Evolutionary conservation across 2,797 vertebrate species (phyloP), one percentile per base, ranked within the genome.

Genomic region (Rhinogobio ventralis): DNA sequence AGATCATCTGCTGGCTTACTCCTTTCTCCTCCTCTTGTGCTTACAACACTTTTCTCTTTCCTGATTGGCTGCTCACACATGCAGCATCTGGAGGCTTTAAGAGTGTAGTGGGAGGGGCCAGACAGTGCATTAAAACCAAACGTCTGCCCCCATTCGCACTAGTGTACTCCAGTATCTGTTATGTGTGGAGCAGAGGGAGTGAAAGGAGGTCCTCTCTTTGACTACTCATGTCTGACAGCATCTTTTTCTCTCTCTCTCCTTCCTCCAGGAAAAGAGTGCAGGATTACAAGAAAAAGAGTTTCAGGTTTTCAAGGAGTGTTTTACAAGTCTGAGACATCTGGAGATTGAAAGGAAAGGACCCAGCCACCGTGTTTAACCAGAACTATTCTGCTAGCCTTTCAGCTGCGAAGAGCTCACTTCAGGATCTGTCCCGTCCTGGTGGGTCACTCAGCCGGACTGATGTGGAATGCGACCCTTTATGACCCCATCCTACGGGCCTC

Each of bases 381-480:
- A 84, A 85, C 25, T n/a, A 14, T 46, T 75, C 55, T 42, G 28
- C 25, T 25, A 39, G 20, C 66, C 9, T 46, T 36, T 57, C 62
- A 49, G 66, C 68, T 42, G 69, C 45, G 5, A 49, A 23, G 36
- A 60, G 23, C 17, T 86, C 49, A 57, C 78, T 89, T 89, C 87
- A 33, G 49, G 79, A 87, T 88, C 87, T 85, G 62, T 87, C 85
- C 72, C 20, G 74, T 81, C 85, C 83, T 78, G 73, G 83, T 86
- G 92, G 93, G 90, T 91, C 92, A 91, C 84, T 69, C 7, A 83
- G 84, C 78, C 68, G 45, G 87, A 87, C 87, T 84, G 90, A 93
- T 94, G 92, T 94, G 94, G 93, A 95, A 94, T 95, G 90, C 90
- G 91, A 93, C 92, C 93, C 91, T 73, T n/a, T 81, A 88, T 90